Percentiles rank a stretch among this genome's conserved stretches.
phyloP scores from a whole-genome alignment of 2,113 vertebrate species.

The Formicarius rufipectus region DNA sequence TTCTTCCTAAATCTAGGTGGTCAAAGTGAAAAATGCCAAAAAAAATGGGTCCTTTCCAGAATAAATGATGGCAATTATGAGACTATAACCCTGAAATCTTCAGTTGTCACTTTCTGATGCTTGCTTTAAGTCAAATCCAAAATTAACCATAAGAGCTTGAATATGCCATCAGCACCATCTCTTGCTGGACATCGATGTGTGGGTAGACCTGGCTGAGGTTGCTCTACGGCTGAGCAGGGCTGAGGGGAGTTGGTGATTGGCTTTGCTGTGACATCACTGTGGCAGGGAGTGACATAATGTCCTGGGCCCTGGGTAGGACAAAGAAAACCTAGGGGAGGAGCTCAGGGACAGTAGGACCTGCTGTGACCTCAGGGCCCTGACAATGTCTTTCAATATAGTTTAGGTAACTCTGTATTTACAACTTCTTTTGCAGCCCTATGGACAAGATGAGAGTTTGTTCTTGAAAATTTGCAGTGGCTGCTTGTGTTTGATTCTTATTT shows the following conservation, averaged over 20 bases:
- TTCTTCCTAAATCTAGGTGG: neutral
- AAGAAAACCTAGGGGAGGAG: neutral
- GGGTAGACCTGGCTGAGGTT: neutral
- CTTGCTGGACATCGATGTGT: neutral
- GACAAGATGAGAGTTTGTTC: neutral
- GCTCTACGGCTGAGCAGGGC: rapidly evolving
- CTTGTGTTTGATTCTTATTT: neutral
- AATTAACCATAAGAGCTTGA: neutral
- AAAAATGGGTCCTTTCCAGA: neutral
- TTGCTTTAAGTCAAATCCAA: neutral
- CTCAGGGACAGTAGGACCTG: neutral
- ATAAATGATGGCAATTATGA: neutral
- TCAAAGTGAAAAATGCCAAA: neutral
- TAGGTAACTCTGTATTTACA: neutral
- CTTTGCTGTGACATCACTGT: neutral
- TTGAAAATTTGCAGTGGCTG: neutral
- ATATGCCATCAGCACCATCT: no score
- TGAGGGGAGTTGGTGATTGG: neutral
- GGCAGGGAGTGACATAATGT: neutral
- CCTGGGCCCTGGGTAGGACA: neutral
- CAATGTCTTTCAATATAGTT: neutral
- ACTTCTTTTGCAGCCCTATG: neutral
- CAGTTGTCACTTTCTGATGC: neutral
- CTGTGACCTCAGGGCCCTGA: neutral
- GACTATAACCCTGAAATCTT: neutral